Base-by-base conservation (phyloP, 2,888 invertebrate genomes). In the Nowickia ferox region DNA sequence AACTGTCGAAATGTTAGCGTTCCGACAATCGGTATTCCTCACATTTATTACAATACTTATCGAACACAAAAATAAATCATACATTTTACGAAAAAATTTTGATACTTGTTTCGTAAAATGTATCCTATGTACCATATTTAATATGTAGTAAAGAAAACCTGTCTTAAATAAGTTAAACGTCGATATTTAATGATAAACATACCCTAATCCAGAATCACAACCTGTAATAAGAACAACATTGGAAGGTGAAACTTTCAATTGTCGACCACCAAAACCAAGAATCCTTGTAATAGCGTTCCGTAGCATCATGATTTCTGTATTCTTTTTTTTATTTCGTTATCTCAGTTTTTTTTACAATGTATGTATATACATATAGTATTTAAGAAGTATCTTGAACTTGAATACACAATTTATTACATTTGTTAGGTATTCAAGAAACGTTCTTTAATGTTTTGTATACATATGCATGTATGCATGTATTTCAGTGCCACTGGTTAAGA, bases 151-250 rank as follows among this genome's bases (percentile, higher is more conserved):
- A 30, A 30, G 30, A 6, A 30, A 30, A 30, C 30, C 30, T 30
- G 6, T 30, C 13, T 11, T 11, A 13, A 46, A 11, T 13, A 11
- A 46, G 15, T 46, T 46, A 46, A 13, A 46, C 11, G 11, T 46
- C 4, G 4, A 13, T 44, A 46, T 66, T 38, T 46, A 11, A 38
- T 44, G 13, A 53, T 46, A 51, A 22, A 87, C 90, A 89, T 88
- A 96, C 77, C 97, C 97, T 17, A 97, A 94, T 3, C 97, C 97
- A 80, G 97, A 96, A 92, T 97, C 97, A 91, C 97, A 97, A 57
- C 97, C 97, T 9, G 96, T 97, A 88, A 97, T 95, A 19, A 97
- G 94, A 53, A 96, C 93, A 3, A 96, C 94, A 90, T 93, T 90
- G 30, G 88, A 90, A 8, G 89, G 89, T 10, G 90, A 90, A 3